Conservation (phyloP, 2,888 invertebrate genomes). For the Macrosoma leucophasiata region DNA sequence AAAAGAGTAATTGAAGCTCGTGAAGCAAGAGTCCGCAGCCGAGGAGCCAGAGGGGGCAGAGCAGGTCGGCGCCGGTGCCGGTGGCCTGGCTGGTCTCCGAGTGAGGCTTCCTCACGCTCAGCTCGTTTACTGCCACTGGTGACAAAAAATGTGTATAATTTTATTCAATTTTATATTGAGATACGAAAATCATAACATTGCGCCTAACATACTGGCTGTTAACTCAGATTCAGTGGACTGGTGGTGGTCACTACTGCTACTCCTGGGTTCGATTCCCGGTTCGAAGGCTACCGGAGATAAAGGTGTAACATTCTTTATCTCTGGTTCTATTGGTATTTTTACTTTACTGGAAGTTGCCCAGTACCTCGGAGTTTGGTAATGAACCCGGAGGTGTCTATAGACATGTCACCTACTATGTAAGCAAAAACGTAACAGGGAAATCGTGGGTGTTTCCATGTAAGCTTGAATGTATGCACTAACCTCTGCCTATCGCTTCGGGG, state of each 20-base stretch:
- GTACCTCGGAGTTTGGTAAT: no score
- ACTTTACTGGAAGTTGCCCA: no score
- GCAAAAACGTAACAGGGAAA: no score
- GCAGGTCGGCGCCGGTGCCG: constrained; percentile 35
- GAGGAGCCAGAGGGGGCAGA: constrained; percentile 40
- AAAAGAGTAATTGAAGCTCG: constrained; percentile 26
- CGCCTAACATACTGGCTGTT: constrained; percentile 7
- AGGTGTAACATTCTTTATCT: background rate
- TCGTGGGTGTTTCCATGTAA: no score
- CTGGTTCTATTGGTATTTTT: constrained; percentile 1
- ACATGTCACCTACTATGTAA: no score
- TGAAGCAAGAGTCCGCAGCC: constrained; percentile 40
- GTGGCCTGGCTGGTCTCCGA: constrained; percentile 53
- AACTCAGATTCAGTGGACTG: background rate
- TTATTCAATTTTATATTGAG: constrained; percentile 7
- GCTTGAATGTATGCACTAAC: no score
- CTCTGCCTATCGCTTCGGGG: no score
- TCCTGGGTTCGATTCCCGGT: no score
- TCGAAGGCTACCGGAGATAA: no score
- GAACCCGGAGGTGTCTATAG: no score
- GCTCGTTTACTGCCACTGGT: constrained; percentile 66
- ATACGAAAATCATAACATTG: constrained; percentile 5
- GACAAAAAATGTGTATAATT: constrained; percentile 5
- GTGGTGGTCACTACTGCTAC: no score
- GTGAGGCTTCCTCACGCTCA: constrained; percentile 56